These are phyloP conservation scores for Odontesthes bonariensis DNA, from an alignment of 2,113 vertebrate genomes.

Conservation along the genomic window DNA sequence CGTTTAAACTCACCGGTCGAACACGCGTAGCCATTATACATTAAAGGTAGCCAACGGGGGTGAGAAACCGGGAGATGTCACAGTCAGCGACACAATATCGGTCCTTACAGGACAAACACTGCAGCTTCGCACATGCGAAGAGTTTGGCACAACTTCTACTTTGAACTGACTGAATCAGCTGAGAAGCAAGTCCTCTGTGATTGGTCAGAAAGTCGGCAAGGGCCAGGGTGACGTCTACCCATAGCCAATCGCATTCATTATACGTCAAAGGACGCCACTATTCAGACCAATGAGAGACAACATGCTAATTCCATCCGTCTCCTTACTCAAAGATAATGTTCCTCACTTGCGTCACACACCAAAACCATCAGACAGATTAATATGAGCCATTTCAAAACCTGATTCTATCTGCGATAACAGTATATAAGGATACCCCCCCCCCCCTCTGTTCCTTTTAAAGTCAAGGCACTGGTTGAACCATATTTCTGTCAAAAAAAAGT, in stretches of 20 bases:
- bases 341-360: background rate
- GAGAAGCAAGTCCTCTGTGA: constrained; percentile 56
- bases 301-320: background rate
- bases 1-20: constrained; percentile 78
- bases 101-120: background rate
- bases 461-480: too few species aligned
- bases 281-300: constrained; percentile 46
- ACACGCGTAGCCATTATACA: constrained; percentile 80
- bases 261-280: constrained; percentile 79
- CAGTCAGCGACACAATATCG: background rate
- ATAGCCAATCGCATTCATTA: constrained; percentile 55
- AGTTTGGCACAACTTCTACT: background rate
- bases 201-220: constrained; percentile 57
- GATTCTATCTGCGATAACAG: too few species aligned
- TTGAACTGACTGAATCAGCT: constrained; percentile 59
- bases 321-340: constrained; percentile 22
- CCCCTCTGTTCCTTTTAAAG: too few species aligned
- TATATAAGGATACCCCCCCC: too few species aligned
- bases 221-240: background rate
- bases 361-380: background rate
- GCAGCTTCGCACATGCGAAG: too few species aligned
- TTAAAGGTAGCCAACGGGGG: background rate
- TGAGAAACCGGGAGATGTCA: background rate
- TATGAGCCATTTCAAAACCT: too few species aligned
- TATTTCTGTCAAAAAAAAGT: too few species aligned